Evolutionary conservation across 2,113 vertebrate genomes (phyloP).

Genomic region (Baryphthengus martii): DNA sequence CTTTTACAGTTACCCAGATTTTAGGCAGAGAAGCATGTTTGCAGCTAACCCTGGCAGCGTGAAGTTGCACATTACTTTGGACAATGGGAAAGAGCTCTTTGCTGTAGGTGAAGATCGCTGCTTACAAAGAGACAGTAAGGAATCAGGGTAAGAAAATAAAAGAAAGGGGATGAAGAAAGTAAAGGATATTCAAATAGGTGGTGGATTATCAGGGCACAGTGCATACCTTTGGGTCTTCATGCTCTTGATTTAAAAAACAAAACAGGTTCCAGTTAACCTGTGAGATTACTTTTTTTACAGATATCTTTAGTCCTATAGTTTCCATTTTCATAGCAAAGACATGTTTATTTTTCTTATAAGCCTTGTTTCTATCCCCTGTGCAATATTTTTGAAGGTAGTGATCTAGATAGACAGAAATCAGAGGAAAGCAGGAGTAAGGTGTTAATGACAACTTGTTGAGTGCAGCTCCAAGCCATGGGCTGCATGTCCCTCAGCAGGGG

Average conservation of each 20-base stretch:
- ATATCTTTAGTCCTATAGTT: slow-evolving; percentile 30
- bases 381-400: not conserved
- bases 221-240: not conserved
- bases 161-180: not conserved
- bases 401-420: not conserved
- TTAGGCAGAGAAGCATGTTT: not conserved
- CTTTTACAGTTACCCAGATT: not conserved
- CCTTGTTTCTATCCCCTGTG: not conserved
- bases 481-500: not conserved
- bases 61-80: not conserved
- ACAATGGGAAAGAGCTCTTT: not conserved
- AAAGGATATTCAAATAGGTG: not conserved
- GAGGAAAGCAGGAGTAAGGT: not conserved
- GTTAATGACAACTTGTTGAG: not conserved
- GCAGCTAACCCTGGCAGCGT: not conserved
- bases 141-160: not conserved
- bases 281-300: not conserved
- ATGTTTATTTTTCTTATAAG: slow-evolving; percentile 31
- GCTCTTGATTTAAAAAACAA: not conserved
- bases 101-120: not conserved
- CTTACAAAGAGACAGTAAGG: not conserved
- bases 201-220: not conserved
- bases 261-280: not conserved
- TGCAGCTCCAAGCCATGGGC: not conserved
- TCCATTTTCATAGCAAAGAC: slow-evolving; percentile 21